phyloP scores from a whole-genome alignment of 2,113 vertebrate genomes.

The Eira barbara region DNA sequence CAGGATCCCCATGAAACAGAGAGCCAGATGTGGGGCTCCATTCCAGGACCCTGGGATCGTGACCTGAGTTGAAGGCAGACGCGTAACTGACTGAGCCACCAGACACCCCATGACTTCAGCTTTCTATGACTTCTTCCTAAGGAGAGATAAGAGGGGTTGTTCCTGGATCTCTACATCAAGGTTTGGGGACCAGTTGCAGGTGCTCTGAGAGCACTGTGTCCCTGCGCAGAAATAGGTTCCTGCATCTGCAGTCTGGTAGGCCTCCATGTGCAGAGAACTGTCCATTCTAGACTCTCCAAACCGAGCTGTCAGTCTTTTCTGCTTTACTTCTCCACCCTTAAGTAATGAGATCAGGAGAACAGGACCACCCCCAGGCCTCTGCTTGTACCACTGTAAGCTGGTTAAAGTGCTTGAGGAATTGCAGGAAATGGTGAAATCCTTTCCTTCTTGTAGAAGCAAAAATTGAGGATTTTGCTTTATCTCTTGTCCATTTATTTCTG shows the following conservation, averaged over 20 bases:
- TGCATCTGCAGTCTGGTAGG: neutral
- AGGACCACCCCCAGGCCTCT: neutral
- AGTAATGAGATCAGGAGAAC: neutral
- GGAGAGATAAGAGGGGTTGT: neutral
- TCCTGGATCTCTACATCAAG: neutral
- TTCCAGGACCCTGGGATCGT: neutral
- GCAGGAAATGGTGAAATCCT: neutral
- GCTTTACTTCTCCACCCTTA: neutral
- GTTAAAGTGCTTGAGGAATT: neutral
- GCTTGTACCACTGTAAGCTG: neutral
- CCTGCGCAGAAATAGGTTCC: neutral
- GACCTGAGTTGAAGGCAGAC: neutral
- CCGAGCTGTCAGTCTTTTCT: neutral
- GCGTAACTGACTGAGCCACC: neutral
- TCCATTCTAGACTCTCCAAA: neutral
- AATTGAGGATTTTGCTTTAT: slow-evolving; percentile 6
- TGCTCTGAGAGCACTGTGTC: slow-evolving; percentile 1
- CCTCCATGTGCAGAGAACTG: neutral
- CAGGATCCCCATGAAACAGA: neutral
- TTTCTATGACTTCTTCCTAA: neutral
- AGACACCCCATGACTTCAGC: neutral
- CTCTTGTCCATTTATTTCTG: neutral
- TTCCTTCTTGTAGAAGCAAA: neutral
- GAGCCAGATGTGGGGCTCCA: neutral
- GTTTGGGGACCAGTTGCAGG: neutral